These are phyloP conservation scores for Galerucella nymphaeae DNA, from an alignment of 2,888 invertebrate genomes.

Conservation along the genomic window DNA sequence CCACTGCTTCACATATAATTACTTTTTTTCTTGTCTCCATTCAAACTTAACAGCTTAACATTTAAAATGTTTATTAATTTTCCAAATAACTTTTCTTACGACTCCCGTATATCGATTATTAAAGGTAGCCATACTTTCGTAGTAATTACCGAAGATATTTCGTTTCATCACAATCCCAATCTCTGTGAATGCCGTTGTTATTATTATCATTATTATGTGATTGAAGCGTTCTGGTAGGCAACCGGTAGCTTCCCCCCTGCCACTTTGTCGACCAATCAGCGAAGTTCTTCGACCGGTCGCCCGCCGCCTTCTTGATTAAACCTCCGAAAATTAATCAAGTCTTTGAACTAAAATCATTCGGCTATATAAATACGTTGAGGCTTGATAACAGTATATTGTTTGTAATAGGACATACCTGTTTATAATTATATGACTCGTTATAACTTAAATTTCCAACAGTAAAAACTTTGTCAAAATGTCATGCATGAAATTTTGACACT, in stretches of 20 bases:
- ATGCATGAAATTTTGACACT: too few relatives aligned
- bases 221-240: constrained; percentile 58
- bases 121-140: constrained; percentile 19
- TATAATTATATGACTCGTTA: too few relatives aligned
- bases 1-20: too few relatives aligned
- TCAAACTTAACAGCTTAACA: too few relatives aligned
- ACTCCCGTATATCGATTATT: neutral
- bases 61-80: too few relatives aligned
- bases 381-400: neutral
- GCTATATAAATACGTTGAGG: neutral
- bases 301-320: constrained; percentile 19
- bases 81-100: neutral
- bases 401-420: too few relatives aligned
- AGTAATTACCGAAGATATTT: constrained; percentile 15
- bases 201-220: constrained; percentile 64
- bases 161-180: constrained; percentile 20
- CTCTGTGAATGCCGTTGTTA: constrained; percentile 48
- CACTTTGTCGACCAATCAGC: constrained; percentile 53
- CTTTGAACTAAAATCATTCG: neutral
- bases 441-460: too few relatives aligned
- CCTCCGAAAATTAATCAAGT: constrained; percentile 20
- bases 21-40: too few relatives aligned
- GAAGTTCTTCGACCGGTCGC: constrained; percentile 11
- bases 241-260: constrained; percentile 57
- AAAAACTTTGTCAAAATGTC: too few relatives aligned